Base-by-base conservation (phyloP, 2,888 invertebrate species). In the Lingula anatina region DNA sequence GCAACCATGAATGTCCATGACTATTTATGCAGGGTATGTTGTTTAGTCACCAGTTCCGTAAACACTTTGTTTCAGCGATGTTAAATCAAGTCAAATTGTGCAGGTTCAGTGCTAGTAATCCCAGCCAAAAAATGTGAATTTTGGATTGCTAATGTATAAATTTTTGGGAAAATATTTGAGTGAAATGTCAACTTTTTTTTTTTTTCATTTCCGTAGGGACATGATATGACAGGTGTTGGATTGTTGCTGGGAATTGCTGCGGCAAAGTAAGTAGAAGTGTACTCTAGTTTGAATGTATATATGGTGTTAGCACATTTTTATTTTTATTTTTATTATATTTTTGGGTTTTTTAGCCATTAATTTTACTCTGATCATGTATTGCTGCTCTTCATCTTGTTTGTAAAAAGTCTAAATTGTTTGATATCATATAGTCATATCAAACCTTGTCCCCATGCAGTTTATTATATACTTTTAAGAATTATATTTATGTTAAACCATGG, bases 201-300 rank as follows among this genome's bases (percentile, higher is more conserved):
- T 31, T 46, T 47, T 41, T 23, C 31, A 50, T 44, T 45, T 21
- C 61, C 86, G 20, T 86, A 89, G 72, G 75, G 88, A 86, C 23
- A 87, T 88, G 62, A 94, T 78, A 89, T 94, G 84, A 90, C 90
- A 37, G 92, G 90, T 67, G 86, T 95, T 2, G 95, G 93, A 0
- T 79, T 96, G 21, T 78, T 96, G 37, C 75, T 96, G 44, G 92
- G 92, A 1, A 80, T 90, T 18, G 86, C 90, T 0, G 89, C 90
- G 3, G 84, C 86, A 1, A 86, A 86, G 73, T 81, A 83, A 79
- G 73, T 67, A 5, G n/a, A n/a, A n/a, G n/a, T n/a, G n/a, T n/a
- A n/a, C n/a, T n/a, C n/a, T n/a, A n/a, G n/a, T n/a, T n/a, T n/a
- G n/a, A n/a, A n/a, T n/a, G n/a, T n/a, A n/a, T n/a, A n/a, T n/a